A percentile compares a stretch with the other conserved stretches of the same genome.
Evolutionary conservation across 2,797 vertebrate species (phyloP).

Genomic region (Sternarchorhynchus goeldii): DNA sequence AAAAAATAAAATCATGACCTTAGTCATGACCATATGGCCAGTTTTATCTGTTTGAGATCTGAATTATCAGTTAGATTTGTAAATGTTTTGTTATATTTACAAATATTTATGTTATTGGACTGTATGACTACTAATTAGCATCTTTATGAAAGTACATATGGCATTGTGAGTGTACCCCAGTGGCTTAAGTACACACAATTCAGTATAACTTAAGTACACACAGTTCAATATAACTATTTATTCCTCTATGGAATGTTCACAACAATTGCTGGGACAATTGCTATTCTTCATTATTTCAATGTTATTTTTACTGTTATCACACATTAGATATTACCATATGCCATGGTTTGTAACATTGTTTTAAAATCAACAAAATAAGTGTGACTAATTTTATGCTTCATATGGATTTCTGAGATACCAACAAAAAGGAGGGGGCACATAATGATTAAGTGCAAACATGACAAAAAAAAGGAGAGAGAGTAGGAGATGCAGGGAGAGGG

Average conservation of each 20-base stretch:
- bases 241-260: neutral
- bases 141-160: too few relatives aligned
- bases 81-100: too few relatives aligned
- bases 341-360: slow-evolving; percentile 37
- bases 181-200: neutral
- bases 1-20: neutral
- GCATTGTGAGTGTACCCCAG: neutral
- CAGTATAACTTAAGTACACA: neutral
- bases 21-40: too few relatives aligned
- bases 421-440: slow-evolving; percentile 38
- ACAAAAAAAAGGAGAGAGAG: slow-evolving; percentile 33
- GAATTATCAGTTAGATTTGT: too few relatives aligned
- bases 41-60: too few relatives aligned
- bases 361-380: slow-evolving; percentile 45
- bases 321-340: slow-evolving; percentile 32
- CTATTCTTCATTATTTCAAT: slow-evolving; percentile 14
- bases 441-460: slow-evolving; percentile 23
- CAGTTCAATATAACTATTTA: neutral
- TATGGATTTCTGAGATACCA: slow-evolving; percentile 39
- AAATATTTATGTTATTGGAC: too few relatives aligned
- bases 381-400: slow-evolving; percentile 43
- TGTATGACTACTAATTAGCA: too few relatives aligned
- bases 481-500: slow-evolving; percentile 33
- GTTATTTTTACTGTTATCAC: slow-evolving; percentile 33
- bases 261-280: slow-evolving; percentile 24